These are phyloP conservation scores for Trididemnum nubilum DNA, from an alignment of 23 tunicate genomes.

Conservation along the genomic window DNA sequence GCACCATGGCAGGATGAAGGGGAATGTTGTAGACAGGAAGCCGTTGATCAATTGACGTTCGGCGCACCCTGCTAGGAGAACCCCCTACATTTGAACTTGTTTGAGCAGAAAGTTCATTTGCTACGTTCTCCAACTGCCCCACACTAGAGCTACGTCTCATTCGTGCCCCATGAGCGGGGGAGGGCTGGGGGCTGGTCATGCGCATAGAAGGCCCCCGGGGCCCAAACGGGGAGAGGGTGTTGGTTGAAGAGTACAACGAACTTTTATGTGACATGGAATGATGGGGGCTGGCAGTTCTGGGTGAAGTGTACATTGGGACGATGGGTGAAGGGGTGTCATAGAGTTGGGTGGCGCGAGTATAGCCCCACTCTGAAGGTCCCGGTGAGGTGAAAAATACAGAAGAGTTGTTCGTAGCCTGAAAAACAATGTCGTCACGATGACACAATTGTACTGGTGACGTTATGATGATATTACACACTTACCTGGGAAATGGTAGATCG, in stretches of 20 bases:
- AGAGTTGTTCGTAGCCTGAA: background rate
- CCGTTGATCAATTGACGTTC: constrained; percentile 55
- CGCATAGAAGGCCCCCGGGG: constrained; percentile 16
- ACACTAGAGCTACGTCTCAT: constrained; percentile 63
- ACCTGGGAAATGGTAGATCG: constrained; percentile 34
- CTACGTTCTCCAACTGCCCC: constrained; percentile 60
- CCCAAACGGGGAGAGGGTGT: constrained; percentile 32
- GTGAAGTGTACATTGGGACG: constrained; percentile 23
- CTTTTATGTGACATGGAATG: background rate
- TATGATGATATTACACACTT: background rate
- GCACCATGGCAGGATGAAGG: background rate
- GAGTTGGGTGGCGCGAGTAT: background rate
- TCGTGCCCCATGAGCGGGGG: constrained; percentile 29
- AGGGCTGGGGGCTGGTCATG: background rate
- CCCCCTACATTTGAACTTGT: background rate
- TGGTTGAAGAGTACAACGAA: constrained; percentile 47
- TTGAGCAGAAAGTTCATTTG: constrained; percentile 50
- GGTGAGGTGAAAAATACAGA: constrained; percentile 39
- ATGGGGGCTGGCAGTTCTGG: background rate
- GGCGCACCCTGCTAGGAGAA: constrained; percentile 31
- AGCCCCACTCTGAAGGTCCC: background rate
- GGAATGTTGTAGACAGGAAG: constrained; percentile 15
- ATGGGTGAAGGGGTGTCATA: constrained; percentile 23
- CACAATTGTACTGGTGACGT: background rate
- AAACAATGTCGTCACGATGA: background rate